phyloP scores from a whole-genome alignment of 1,140 invertebrate genomes.

The Lepidurus couesii region DNA sequence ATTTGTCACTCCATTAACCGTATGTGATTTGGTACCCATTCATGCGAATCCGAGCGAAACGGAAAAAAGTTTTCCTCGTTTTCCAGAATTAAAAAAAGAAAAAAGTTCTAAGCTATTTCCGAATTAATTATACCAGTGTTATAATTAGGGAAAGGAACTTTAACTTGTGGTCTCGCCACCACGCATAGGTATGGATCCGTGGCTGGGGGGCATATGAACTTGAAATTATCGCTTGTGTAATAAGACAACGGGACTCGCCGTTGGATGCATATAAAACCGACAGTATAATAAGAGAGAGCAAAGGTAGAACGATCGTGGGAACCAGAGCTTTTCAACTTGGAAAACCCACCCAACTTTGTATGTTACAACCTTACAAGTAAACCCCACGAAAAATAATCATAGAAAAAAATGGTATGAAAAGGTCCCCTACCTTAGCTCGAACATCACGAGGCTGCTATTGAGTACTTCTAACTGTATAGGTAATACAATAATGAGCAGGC shows the following conservation, averaged over 20 bases:
- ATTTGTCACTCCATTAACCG: neutral
- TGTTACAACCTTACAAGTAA: neutral
- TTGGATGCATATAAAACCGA: neutral
- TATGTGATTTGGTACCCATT: neutral
- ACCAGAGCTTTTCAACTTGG: neutral
- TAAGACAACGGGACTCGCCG: constrained; percentile 4
- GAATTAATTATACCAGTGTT: too few species aligned
- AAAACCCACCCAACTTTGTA: neutral
- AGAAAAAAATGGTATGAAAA: too few species aligned
- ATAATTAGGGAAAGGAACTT: neutral
- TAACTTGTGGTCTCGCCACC: neutral
- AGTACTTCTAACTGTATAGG: neutral
- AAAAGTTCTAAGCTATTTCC: too few species aligned
- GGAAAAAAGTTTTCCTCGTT: too few species aligned
- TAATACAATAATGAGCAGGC: neutral
- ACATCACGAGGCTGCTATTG: neutral
- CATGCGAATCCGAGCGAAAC: too few species aligned
- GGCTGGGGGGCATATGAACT: neutral
- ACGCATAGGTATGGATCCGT: neutral
- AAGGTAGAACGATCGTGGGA: neutral
- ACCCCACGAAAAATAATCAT: neutral
- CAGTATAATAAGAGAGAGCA: neutral
- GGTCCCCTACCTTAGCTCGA: too few species aligned
- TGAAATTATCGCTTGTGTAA: neutral
- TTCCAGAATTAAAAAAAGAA: too few species aligned